These are phyloP conservation scores for Scomber scombrus DNA, from an alignment of 2,113 vertebrate genomes.

Conservation along the genomic window DNA sequence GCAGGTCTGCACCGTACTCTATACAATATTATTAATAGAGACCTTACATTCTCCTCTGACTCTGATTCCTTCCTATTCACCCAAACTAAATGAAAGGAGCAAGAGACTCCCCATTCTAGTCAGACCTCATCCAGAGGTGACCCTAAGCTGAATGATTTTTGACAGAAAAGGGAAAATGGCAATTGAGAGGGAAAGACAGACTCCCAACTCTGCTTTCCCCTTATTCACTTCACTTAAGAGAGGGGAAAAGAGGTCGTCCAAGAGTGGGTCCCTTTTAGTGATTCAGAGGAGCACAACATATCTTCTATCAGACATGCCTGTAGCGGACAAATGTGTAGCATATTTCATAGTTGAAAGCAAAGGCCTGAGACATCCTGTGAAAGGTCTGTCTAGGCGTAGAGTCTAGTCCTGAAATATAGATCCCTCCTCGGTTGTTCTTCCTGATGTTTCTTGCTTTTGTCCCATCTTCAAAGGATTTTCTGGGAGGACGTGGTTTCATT, in stretches of 20 bases:
- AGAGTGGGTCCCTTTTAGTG: constrained; percentile 6
- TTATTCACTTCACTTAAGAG: background rate
- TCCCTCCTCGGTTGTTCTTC: no score
- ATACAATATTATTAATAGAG: no score
- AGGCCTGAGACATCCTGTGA: background rate
- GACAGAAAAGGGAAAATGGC: background rate
- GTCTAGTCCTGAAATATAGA: no score
- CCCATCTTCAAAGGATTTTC: no score
- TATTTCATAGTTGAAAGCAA: background rate
- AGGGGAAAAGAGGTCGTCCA: constrained; percentile 1
- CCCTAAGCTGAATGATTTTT: background rate
- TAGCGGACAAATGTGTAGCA: no score
- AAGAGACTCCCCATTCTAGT: background rate
- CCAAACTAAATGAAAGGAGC: background rate
- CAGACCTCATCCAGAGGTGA: background rate
- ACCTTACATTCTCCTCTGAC: no score
- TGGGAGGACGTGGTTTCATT: no score
- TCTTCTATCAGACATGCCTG: background rate
- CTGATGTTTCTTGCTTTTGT: no score
- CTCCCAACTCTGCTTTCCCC: background rate
- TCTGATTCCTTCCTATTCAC: background rate
- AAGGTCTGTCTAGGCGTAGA: no score
- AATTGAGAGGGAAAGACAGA: background rate
- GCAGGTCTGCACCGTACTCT: no score
- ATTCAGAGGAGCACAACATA: background rate